Evolutionary conservation across 2,113 vertebrate genomes (phyloP).

Genomic region (Corythornis cristatus): DNA sequence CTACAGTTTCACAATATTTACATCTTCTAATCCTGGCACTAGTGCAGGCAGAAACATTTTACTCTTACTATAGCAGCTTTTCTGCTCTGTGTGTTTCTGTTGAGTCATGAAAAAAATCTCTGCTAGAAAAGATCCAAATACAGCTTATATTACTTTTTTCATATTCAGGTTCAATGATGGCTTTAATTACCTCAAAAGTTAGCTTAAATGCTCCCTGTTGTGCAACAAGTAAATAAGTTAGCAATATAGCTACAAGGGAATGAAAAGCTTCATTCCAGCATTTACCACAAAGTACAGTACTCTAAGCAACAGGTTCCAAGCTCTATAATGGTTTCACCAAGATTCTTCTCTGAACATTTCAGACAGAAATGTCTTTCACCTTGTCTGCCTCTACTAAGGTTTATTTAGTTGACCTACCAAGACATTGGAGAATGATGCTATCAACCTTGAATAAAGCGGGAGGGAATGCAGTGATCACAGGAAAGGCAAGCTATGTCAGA

Average conservation of each 20-base stretch:
- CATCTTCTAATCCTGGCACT: not conserved
- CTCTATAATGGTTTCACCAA: not conserved
- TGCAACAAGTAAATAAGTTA: not conserved
- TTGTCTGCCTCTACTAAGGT: not conserved
- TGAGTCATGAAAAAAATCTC: not conserved
- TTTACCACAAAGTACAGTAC: not conserved
- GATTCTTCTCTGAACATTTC: not conserved
- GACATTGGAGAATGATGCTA: not conserved
- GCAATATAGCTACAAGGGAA: not conserved
- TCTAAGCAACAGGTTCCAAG: not conserved
- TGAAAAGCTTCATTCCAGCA: not conserved
- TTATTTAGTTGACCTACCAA: not conserved
- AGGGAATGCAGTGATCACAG: not conserved
- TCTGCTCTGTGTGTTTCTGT: not conserved
- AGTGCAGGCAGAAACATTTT: not conserved
- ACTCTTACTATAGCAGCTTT: not conserved
- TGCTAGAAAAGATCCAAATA: not conserved
- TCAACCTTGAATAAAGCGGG: not conserved
- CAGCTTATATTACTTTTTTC: not conserved
- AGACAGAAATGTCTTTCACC: not conserved
- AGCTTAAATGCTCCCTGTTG: not conserved
- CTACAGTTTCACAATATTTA: not conserved
- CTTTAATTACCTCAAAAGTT: not conserved
- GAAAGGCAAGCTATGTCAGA: not conserved
- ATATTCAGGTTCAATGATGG: not conserved